Evolutionary conservation across 2,113 vertebrate genomes (phyloP), one percentile per base, ranked within the genome.

Genomic region (Crotalus viridis): DNA sequence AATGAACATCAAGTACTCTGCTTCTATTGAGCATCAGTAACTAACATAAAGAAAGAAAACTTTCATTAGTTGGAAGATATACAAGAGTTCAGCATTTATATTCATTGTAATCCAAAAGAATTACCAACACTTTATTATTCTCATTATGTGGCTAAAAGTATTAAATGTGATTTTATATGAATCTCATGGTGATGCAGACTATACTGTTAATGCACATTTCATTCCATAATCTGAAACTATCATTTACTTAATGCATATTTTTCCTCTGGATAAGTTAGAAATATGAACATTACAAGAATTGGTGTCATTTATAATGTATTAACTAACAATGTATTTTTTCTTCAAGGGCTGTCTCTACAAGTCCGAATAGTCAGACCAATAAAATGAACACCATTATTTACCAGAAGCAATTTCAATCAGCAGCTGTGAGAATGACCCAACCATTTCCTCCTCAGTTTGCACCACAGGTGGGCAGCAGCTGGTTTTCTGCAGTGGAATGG

Each of bases 311-410:
- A 10, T 33, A 7, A 88, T 10, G 93, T 39, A 87, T 87, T 94
- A 85, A 91, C 96, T 97, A 94, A 97, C 93, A 46, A 93, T 51
- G 88, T 93, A 94, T 92, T 95, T 96, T 95, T 87, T 96, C 93
- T 95, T 96, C 88, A 95, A 99, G 99, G 98, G 99, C 98, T 74
- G 99, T 98, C 97, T 99, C 99, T 95, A 99, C 99, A n/a, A 99
- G 99, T 97, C 99, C 99, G 12, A 99, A 98, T 96, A 99, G 98
- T 97, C 99, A 99, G 97, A 98, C 99, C 96, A 98, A 98, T 97
- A 99, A 99, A 97, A 99, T 99, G 97, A 99, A 98, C 98, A 99
- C 98, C 97, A 98, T 99, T 97, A 97, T 99, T 52, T 99, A 99
- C 98, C 99, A 99, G 98, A 99, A 99, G 97, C 99, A 99, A 96